Evolutionary conservation across 2,113 vertebrate species (phyloP).

Genomic region (Oriolus oriolus): DNA sequence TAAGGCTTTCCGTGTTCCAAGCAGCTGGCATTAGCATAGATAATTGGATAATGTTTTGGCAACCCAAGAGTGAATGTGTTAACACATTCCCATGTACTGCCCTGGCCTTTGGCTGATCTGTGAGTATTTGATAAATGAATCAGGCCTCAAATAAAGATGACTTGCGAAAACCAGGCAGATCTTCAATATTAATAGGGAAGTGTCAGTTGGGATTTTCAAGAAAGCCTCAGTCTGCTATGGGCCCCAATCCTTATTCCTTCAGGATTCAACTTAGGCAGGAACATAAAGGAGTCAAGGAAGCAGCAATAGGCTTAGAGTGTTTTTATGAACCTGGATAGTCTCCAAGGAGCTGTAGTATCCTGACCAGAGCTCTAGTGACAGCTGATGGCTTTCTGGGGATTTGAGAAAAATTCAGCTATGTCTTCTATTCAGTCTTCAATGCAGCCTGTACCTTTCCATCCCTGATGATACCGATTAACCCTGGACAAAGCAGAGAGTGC

Average conservation of each 20-base stretch:
- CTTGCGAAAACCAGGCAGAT: neutral
- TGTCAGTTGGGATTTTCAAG: neutral
- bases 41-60: neutral
- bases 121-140: neutral
- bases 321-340: neutral
- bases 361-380: neutral
- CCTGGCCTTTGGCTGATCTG: neutral
- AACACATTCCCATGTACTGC: neutral
- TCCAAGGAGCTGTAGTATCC: neutral
- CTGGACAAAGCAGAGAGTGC: neutral
- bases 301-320: neutral
- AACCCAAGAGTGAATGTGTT: neutral
- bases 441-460: neutral
- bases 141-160: neutral
- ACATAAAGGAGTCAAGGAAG: neutral
- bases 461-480: neutral
- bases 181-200: neutral
- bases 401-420: neutral
- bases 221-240: neutral
- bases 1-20: neutral
- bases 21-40: neutral
- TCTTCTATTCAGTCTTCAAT: neutral
- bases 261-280: neutral
- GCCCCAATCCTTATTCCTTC: neutral
- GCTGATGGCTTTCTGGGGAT: neutral